Conservation (phyloP, 2,113 vertebrate species). For the Nestor notabilis region DNA sequence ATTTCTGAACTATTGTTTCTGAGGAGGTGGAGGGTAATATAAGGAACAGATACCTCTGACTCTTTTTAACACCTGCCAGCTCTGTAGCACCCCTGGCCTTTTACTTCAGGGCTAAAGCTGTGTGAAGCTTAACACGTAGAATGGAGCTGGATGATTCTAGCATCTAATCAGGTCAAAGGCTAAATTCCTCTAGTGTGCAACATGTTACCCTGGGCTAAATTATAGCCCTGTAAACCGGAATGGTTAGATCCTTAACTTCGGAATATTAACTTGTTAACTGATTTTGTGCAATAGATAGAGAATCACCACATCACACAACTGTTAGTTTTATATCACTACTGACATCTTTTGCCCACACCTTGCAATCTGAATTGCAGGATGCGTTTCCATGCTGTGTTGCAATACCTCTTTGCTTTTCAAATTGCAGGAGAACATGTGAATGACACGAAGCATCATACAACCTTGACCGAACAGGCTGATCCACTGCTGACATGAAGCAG, state of each 20-base stretch:
- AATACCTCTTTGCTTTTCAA: neutral
- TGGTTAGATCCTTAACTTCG: slow-evolving; percentile 20
- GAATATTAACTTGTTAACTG: neutral
- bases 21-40: neutral
- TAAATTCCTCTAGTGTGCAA: slow-evolving; percentile 56
- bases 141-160: slow-evolving; percentile 46
- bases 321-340: neutral
- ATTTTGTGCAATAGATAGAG: neutral
- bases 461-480: neutral
- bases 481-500: neutral
- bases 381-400: neutral
- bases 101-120: slow-evolving; percentile 47
- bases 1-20: slow-evolving; percentile 34
- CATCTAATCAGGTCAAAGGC: slow-evolving; percentile 61
- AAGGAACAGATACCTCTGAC: neutral
- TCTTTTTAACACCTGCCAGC: slow-evolving; percentile 46
- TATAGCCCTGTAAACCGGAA: neutral
- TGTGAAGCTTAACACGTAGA: slow-evolving; percentile 62
- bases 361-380: neutral
- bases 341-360: neutral
- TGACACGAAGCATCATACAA: neutral
- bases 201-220: slow-evolving; percentile 20
- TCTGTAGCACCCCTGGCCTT: slow-evolving; percentile 14
- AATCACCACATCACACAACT: neutral
- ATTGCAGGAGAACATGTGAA: neutral